These are phyloP conservation scores for Gracilinanus agilis DNA, from an alignment of 2,113 vertebrate species.

Conservation along the genomic window DNA sequence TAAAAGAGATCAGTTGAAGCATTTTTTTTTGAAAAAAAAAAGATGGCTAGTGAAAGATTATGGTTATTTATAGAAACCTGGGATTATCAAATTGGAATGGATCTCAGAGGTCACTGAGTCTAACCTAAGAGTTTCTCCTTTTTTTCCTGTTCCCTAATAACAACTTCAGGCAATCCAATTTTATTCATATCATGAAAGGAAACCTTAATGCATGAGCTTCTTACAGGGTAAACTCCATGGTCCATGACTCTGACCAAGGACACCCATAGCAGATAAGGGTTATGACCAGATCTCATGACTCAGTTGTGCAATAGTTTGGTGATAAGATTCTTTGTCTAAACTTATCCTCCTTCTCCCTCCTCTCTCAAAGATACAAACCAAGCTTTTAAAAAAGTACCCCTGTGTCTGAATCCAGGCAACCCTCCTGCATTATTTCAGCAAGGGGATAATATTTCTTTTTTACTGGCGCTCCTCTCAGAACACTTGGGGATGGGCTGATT, in stretches of 20 bases:
- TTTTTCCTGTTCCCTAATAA: not conserved
- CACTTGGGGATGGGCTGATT: not conserved
- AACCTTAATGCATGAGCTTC: not conserved
- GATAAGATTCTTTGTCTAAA: not conserved
- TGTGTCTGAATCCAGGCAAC: not conserved
- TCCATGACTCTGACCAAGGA: not conserved
- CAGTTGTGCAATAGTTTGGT: not conserved
- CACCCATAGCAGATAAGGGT: not conserved
- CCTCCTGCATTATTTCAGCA: not conserved
- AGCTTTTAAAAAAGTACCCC: not conserved
- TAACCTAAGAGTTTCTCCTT: not conserved
- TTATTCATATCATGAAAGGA: not conserved
- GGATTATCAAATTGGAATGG: not conserved
- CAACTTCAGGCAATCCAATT: not conserved
- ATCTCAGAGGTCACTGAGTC: not conserved
- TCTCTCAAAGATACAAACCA: not conserved
- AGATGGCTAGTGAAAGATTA: not conserved
- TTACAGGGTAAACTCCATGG: not conserved
- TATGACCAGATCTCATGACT: not conserved
- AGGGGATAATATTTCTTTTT: not conserved
- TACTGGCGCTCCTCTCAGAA: not conserved
- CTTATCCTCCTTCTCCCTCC: not conserved
- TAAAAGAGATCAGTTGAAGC: not conserved
- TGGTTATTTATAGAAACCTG: not conserved
- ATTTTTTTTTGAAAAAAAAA: not conserved